A percentile compares a stretch with the other conserved stretches of the same genome.
These are phyloP conservation scores for Euphonia xanthogaster DNA, from an alignment of 2,797 vertebrate genomes.

Conservation along the genomic window DNA sequence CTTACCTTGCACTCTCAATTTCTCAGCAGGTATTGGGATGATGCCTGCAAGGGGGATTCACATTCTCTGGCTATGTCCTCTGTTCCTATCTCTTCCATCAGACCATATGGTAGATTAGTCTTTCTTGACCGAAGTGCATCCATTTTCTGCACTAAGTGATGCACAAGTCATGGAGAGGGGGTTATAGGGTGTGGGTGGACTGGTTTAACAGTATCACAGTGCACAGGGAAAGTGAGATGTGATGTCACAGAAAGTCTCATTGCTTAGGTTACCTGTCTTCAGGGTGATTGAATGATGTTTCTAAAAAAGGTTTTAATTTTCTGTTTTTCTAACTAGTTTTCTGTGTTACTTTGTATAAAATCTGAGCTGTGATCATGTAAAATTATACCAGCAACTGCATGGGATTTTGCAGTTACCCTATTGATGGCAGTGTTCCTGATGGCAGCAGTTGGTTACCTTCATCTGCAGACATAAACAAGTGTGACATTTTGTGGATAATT, in stretches of 20 bases:
- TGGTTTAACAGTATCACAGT: background rate
- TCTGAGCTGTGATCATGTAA: background rate
- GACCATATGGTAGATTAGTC: background rate
- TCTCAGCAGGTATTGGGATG: background rate
- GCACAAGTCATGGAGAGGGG: background rate
- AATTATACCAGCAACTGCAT: background rate
- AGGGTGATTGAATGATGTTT: background rate
- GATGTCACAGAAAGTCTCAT: background rate
- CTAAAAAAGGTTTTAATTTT: background rate
- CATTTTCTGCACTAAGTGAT: background rate
- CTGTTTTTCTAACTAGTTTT: background rate
- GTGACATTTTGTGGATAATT: background rate
- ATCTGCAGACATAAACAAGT: background rate
- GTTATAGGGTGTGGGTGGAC: rapidly evolving
- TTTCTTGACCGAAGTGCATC: background rate
- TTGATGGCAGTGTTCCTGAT: background rate
- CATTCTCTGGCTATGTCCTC: background rate
- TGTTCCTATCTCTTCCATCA: background rate
- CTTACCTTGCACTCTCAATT: background rate
- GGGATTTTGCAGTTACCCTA: background rate
- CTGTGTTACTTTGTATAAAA: background rate
- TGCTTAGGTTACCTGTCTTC: background rate
- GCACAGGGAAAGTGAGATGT: background rate
- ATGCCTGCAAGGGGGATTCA: background rate
- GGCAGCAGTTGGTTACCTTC: background rate